Evolutionary conservation across 2,113 vertebrate species (phyloP).

Genomic region (Pollachius pollachius): DNA sequence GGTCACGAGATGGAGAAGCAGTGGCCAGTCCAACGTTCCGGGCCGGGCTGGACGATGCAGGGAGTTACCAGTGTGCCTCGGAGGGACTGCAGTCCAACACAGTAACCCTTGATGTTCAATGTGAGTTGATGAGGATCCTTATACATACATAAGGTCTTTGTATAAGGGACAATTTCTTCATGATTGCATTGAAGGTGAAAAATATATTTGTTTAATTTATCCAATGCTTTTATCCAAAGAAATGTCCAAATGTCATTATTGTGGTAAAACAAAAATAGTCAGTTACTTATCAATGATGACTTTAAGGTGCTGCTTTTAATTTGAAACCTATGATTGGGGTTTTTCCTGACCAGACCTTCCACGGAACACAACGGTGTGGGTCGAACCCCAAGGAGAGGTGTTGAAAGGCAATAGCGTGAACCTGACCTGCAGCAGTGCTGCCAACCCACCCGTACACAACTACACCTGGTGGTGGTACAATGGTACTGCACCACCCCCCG

Average conservation of each 20-base stretch:
- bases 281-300: background rate
- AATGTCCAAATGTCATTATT: background rate
- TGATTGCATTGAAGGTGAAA: no score
- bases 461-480: conserved; percentile 53
- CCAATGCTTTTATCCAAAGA: no score
- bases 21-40: background rate
- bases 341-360: conserved; percentile 40
- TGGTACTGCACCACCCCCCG: background rate
- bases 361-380: conserved; percentile 35
- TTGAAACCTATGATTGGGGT: background rate
- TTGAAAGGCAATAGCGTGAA: conserved; percentile 13
- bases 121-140: conserved; percentile 15
- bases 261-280: background rate
- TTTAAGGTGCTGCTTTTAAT: background rate
- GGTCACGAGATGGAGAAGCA: conserved; percentile 39
- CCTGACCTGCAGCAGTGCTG: conserved; percentile 42
- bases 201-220: no score
- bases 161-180: no score
- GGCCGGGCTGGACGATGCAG: conserved; percentile 41
- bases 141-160: no score
- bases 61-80: conserved; percentile 46
- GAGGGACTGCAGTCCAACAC: conserved; percentile 14
- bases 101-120: conserved; percentile 46
- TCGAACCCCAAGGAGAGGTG: conserved; percentile 3
- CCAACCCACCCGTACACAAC: conserved; percentile 43